Conservation (phyloP, 2,888 invertebrate species). For the Eristalinus aeneus region DNA sequence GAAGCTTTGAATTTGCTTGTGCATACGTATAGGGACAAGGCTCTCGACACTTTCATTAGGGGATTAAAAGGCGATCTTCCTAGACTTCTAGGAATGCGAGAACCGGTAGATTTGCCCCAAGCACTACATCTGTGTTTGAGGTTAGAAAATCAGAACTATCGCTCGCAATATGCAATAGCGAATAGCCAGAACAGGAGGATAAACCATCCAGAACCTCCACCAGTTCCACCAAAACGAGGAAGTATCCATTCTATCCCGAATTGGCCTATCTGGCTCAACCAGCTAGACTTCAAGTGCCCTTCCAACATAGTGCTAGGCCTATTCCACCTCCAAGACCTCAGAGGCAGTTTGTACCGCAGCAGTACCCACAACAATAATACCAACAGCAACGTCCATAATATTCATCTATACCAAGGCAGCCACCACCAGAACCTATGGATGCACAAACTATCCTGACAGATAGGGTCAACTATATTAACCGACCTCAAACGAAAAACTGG, state of each 20-base stretch:
- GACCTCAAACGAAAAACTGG: neutral
- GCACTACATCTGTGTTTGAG: constrained; percentile 25
- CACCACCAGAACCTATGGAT: constrained; percentile 1
- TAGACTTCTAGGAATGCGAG: constrained; percentile 57
- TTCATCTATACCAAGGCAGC: no score
- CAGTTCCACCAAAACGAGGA: no score
- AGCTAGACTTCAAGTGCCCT: no score
- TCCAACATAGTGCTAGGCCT: no score
- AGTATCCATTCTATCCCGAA: no score
- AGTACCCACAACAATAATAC: no score
- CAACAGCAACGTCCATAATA: no score
- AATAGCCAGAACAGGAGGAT: no score
- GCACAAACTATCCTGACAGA: neutral
- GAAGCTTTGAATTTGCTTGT: constrained; percentile 11
- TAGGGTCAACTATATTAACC: neutral
- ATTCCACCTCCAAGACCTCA: no score
- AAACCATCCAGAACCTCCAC: no score
- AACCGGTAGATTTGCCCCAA: constrained; percentile 36
- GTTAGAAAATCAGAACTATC: constrained; percentile 13
- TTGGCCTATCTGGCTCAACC: no score
- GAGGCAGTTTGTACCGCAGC: no score
- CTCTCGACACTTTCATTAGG: constrained; percentile 46
- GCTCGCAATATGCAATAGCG: neutral
- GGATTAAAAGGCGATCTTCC: constrained; percentile 60
- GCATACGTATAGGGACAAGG: constrained; percentile 27